Percentiles rank a stretch among this genome's conserved stretches.
Conservation (phyloP, 1,140 invertebrate species). For the Drosophila saltans region DNA sequence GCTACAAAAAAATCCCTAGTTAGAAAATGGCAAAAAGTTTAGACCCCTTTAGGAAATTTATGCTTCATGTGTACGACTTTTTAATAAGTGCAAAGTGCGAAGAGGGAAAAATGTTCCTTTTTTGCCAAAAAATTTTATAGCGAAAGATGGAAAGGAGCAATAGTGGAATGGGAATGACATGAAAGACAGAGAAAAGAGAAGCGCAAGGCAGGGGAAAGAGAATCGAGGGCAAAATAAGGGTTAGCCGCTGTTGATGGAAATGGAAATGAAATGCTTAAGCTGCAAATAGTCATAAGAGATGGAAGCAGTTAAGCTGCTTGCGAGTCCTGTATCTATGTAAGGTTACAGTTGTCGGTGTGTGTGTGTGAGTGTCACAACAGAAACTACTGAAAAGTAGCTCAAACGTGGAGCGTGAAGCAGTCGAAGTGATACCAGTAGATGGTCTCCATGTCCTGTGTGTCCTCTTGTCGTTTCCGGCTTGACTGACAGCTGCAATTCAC, state of each 20-base stretch:
- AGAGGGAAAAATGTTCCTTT: constrained; percentile 48
- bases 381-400: constrained; percentile 51
- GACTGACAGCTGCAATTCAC: constrained; percentile 79
- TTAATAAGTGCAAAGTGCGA: constrained; percentile 81
- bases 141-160: background rate
- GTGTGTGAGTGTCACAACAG: constrained; percentile 41
- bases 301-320: constrained; percentile 51
- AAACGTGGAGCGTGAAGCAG: constrained; percentile 38
- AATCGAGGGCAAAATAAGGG: constrained; percentile 10
- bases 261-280: constrained; percentile 23
- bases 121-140: constrained; percentile 46
- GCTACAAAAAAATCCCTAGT: constrained; percentile 52
- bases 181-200: background rate
- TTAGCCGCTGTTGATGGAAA: constrained; percentile 15
- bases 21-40: constrained; percentile 63
- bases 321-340: constrained; percentile 22
- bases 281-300: constrained; percentile 43
- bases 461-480: constrained; percentile 21
- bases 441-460: constrained; percentile 11
- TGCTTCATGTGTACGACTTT: constrained; percentile 69
- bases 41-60: constrained; percentile 70
- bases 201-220: background rate
- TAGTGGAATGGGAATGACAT: constrained; percentile 14
- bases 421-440: constrained; percentile 32
- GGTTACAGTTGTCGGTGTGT: background rate